Percentiles rank a stretch among this genome's conserved stretches.
phyloP scores from a whole-genome alignment of 2,888 invertebrate genomes.

The Drosophila borealis region DNA sequence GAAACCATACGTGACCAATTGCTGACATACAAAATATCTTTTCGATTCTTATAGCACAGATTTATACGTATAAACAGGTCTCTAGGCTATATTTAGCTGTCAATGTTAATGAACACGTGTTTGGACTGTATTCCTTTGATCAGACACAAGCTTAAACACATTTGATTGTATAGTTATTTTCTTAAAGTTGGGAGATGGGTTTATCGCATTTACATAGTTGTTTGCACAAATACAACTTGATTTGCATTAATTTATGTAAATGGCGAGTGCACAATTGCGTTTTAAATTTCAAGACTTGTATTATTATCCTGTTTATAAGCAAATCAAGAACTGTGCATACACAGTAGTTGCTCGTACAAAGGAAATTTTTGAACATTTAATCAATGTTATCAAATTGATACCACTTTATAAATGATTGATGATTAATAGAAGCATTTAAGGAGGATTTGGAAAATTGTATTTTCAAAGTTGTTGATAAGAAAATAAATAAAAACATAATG shows the following conservation, averaged over 20 bases:
- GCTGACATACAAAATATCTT: conserved; percentile 16
- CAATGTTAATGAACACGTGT: conserved; percentile 7
- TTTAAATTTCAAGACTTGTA: background rate
- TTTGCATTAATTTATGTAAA: conserved; percentile 6
- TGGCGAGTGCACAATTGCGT: background rate
- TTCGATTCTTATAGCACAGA: conserved; percentile 2
- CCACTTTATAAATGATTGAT: too few relatives aligned
- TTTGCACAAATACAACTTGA: background rate
- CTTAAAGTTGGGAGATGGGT: background rate
- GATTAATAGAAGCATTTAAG: too few relatives aligned
- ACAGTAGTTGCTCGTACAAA: too few relatives aligned
- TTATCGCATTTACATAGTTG: conserved; percentile 19
- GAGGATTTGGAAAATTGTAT: too few relatives aligned
- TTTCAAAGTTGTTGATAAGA: too few relatives aligned
- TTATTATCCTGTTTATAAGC: background rate
- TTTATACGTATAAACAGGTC: conserved; percentile 1
- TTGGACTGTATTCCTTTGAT: background rate
- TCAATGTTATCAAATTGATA: too few relatives aligned
- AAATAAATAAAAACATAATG: too few relatives aligned
- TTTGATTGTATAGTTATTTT: conserved; percentile 1
- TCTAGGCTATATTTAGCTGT: conserved; percentile 14
- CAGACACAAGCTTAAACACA: background rate
- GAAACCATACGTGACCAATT: conserved; percentile 43
- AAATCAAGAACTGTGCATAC: background rate
- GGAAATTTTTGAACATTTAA: too few relatives aligned